Conservation (phyloP, 2,888 invertebrate genomes). For the Callyntrura guangdongensis region DNA sequence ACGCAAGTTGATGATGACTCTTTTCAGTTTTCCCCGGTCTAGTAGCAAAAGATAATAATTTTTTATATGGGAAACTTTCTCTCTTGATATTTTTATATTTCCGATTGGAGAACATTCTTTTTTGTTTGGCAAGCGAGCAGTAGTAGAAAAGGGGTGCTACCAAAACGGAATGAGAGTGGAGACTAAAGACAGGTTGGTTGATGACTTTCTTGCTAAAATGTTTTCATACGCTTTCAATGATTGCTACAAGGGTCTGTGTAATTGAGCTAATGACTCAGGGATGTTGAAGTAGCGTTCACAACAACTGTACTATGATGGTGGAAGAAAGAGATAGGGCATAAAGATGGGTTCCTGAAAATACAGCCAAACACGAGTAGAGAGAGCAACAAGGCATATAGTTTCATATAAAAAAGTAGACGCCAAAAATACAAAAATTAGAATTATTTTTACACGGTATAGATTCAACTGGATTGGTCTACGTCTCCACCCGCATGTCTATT, state of each 20-base stretch:
- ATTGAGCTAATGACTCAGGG: conserved; percentile 52
- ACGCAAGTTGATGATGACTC: neutral
- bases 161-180: neutral
- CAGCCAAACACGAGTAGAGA: neutral
- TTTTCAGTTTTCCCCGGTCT: conserved; percentile 1
- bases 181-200: conserved; percentile 43
- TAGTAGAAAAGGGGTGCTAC: neutral
- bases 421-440: conserved; percentile 2
- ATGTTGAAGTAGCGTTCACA: neutral
- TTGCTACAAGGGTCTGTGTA: conserved; percentile 38
- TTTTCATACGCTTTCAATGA: conserved; percentile 44
- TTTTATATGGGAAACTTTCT: conserved; percentile 33
- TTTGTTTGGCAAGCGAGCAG: conserved; percentile 55
- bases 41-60: conserved; percentile 46
- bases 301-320: neutral
- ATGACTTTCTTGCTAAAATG: conserved; percentile 43
- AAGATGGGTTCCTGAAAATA: neutral
- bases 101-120: conserved; percentile 51
- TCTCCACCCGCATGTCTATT: neutral
- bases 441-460: neutral
- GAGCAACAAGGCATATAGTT: conserved; percentile 13
- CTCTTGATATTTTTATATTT: conserved; percentile 38
- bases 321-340: neutral
- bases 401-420: neutral
- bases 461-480: no score